Evolutionary conservation across 2,888 invertebrate genomes (phyloP), one percentile per base, ranked within the genome.

Genomic region (Lobophora halterata): DNA sequence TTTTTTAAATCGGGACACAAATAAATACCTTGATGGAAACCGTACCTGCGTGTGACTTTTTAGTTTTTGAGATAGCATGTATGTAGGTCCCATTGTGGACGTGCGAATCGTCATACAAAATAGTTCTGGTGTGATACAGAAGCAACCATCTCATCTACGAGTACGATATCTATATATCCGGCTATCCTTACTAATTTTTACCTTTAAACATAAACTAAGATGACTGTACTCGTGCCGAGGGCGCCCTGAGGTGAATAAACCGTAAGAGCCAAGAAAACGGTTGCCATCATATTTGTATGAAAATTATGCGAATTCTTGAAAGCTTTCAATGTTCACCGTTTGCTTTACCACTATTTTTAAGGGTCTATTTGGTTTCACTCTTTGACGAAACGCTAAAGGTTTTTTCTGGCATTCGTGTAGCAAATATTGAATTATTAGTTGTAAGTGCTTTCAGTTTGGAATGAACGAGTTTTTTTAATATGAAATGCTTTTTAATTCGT

Each of bases 241-340:
- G 53, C 45, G 54, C 51, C 49, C 54, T 49, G 56, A 67, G 64
- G 61, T 57, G 55, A 60, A 61, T 55, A 59, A 58, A 64, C 52
- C 55, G 49, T 48, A 47, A 52, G 58, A 63, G 55, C 53, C 50
- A 59, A 55, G 65, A 65, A 67, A 65, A 59, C 56, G 61, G 52
- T 58, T 50, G 58, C 56, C 53, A 55, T 58, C 61, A 57, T 62
- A 63, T 60, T 56, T 61, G 50, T 58, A 60, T 58, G 58, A 65
- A 67, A 65, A 54, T 64, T 55, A 65, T 60, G 58, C 43, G 60
- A 58, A 57, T 58, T 57, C 58, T 57, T 59, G 48, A 56, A 60
- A 57, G 58, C 54, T 65, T 62, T 57, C 54, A 51, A 54, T 55
- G 47, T 55, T 52, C 46, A 60, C 45, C 50, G 40, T 53, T 53